These are phyloP conservation scores for Aplysia californica DNA, from an alignment of 1,140 invertebrate species.

Conservation along the genomic window DNA sequence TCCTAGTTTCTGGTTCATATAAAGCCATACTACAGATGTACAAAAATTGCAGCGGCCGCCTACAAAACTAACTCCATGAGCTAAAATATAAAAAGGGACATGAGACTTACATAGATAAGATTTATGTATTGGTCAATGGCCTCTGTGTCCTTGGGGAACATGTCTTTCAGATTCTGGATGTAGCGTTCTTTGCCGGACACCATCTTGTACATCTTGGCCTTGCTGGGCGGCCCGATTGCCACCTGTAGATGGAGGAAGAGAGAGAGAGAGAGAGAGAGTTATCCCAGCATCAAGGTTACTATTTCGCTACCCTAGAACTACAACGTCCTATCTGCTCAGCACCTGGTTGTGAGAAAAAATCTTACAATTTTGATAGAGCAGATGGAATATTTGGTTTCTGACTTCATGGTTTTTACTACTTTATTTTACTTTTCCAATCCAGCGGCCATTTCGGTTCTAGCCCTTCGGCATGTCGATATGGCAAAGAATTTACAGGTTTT, in stretches of 20 bases:
- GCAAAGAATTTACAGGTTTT: too few relatives aligned
- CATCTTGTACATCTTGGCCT: conserved; percentile 45
- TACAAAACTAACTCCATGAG: background rate
- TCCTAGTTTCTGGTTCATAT: background rate
- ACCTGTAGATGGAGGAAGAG: conserved; percentile 43
- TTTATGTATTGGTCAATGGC: conserved; percentile 64
- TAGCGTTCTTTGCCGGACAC: conserved; percentile 50
- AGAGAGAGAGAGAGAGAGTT: background rate
- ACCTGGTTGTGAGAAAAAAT: too few relatives aligned
- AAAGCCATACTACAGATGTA: background rate
- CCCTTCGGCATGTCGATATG: too few relatives aligned
- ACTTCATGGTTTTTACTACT: background rate
- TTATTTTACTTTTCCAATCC: background rate
- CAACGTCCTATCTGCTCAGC: too few relatives aligned
- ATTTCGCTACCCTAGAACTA: too few relatives aligned
- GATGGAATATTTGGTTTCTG: background rate
- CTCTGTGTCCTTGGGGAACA: conserved; percentile 64
- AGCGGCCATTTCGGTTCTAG: too few relatives aligned
- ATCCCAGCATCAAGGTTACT: background rate
- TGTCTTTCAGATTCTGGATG: conserved; percentile 49
- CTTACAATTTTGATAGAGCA: too few relatives aligned
- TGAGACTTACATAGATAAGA: conserved; percentile 5
- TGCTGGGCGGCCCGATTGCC: conserved; percentile 50
- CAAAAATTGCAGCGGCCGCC: background rate
- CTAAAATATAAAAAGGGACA: background rate